A percentile compares a stretch with the other conserved stretches of the same genome.
phyloP scores from a whole-genome alignment of 2,797 vertebrate species.

The Sarcoramphus papa region DNA sequence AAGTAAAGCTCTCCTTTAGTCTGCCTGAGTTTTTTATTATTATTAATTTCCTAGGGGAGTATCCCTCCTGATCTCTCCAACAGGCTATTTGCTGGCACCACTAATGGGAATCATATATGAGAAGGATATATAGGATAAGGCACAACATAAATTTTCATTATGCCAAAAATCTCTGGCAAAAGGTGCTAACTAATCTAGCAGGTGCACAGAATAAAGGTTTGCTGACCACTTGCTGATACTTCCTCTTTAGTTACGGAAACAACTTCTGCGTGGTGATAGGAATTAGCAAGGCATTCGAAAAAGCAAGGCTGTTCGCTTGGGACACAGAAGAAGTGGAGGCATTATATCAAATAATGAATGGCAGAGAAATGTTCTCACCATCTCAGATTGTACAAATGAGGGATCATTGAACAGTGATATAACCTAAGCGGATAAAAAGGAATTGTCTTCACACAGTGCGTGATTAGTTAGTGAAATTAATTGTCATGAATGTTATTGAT shows the following conservation, averaged over 20 bases:
- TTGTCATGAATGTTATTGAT: not conserved
- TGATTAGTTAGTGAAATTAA: not conserved
- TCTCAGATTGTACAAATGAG: not conserved
- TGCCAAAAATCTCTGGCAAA: not conserved
- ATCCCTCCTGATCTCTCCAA: not conserved
- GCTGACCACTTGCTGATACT: not conserved
- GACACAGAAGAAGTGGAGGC: not conserved
- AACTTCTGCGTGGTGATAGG: not conserved
- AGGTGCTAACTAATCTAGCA: not conserved
- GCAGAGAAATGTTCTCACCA: not conserved
- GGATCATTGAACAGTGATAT: not conserved
- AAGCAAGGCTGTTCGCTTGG: not conserved
- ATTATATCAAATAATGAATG: not conserved
- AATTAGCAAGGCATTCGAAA: not conserved
- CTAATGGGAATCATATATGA: not conserved
- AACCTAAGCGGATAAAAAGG: not conserved
- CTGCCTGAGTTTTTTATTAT: not conserved
- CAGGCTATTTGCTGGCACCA: not conserved
- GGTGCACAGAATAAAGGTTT: not conserved
- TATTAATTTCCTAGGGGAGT: not conserved
- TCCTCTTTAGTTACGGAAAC: not conserved
- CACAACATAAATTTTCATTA: not conserved
- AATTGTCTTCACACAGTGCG: not conserved
- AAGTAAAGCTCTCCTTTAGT: not conserved
- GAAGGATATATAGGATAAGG: not conserved